phyloP scores from a whole-genome alignment of 2,113 vertebrate genomes.

The Marmota flaviventris region DNA sequence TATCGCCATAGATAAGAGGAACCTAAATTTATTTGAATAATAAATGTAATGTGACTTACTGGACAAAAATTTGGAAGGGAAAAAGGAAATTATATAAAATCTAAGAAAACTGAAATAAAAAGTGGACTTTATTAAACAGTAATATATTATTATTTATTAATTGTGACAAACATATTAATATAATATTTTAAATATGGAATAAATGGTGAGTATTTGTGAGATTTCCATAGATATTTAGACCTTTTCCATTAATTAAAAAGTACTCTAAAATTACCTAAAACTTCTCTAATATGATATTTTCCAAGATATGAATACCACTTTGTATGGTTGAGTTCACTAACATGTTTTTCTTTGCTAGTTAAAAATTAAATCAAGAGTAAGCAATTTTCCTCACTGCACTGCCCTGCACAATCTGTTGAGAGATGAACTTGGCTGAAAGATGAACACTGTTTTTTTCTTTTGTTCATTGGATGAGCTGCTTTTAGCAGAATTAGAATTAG shows the following conservation, averaged over 20 bases:
- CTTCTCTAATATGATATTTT: background rate
- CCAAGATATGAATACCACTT: background rate
- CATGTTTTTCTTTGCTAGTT: background rate
- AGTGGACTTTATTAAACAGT: background rate
- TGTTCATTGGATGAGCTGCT: slow-evolving; percentile 54
- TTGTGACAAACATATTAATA: background rate
- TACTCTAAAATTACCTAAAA: background rate
- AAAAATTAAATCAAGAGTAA: slow-evolving; percentile 54
- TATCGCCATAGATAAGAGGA: background rate
- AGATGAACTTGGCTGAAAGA: slow-evolving; percentile 52
- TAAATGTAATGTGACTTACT: background rate
- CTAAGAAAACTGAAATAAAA: background rate
- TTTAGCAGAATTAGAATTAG: slow-evolving; percentile 70
- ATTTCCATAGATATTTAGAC: background rate
- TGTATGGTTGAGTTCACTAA: slow-evolving; percentile 14
- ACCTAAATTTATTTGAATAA: background rate
- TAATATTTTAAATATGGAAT: background rate
- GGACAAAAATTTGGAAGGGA: background rate
- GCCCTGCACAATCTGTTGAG: slow-evolving; percentile 29
- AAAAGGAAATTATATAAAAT: background rate
- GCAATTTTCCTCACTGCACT: slow-evolving; percentile 39
- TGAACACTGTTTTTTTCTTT: background rate
- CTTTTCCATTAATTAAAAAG: background rate
- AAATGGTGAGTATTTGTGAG: background rate
- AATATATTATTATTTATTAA: background rate